Evolutionary conservation across 1,140 invertebrate species (phyloP).

Genomic region (Spodoptera frugiperda): DNA sequence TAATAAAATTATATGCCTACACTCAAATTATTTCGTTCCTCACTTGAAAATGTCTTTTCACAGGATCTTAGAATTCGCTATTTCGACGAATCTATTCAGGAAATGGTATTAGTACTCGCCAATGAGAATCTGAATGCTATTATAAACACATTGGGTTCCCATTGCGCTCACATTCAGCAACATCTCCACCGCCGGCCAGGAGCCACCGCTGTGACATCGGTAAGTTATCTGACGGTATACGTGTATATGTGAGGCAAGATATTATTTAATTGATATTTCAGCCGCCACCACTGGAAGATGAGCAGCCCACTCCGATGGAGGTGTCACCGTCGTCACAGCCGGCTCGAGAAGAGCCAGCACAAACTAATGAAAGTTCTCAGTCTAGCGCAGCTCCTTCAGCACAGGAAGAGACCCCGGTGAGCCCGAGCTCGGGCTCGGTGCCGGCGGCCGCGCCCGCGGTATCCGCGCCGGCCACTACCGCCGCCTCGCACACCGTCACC

Average conservation of each 20-base stretch:
- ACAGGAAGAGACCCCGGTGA: not conserved
- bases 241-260: too few relatives aligned
- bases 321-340: slow-evolving; percentile 1
- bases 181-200: not conserved
- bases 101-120: slow-evolving; percentile 54
- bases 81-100: slow-evolving; percentile 54
- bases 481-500: not conserved
- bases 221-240: not conserved
- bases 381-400: not conserved
- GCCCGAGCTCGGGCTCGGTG: not conserved
- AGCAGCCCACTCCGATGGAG: slow-evolving; percentile 36
- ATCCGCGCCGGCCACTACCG: not conserved
- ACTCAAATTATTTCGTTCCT: too few relatives aligned
- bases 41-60: not conserved
- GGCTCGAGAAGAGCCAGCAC: slow-evolving; percentile 3
- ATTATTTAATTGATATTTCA: slow-evolving; percentile 13
- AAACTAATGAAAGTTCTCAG: not conserved
- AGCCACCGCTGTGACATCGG: not conserved
- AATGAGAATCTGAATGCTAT: slow-evolving; percentile 60
- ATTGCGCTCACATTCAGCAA: slow-evolving; percentile 19
- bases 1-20: too few relatives aligned
- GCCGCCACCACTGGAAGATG: not conserved
- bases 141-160: slow-evolving; percentile 31
- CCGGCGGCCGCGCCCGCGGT: not conserved
- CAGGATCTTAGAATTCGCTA: slow-evolving; percentile 6